Evolutionary conservation across 23 tunicate species (phyloP).

Genomic region (Phallusia fumigata): DNA sequence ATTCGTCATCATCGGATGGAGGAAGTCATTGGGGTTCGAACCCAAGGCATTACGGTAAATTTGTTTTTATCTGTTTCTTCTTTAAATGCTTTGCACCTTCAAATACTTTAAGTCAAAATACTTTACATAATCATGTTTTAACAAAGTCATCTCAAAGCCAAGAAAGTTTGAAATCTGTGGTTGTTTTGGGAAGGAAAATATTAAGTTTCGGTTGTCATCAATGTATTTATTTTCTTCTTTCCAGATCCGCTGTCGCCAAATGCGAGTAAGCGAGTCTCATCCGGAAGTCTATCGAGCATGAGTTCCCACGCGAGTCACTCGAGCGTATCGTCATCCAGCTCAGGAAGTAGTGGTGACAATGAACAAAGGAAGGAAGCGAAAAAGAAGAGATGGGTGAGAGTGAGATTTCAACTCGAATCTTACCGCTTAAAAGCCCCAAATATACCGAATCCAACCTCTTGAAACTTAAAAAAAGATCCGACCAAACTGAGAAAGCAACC

Average conservation of each 20-base stretch:
- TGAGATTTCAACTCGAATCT: too few species aligned
- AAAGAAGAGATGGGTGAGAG: conserved; percentile 68
- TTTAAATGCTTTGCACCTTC: too few species aligned
- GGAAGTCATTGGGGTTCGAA: conserved; percentile 28
- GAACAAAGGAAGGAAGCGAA: conserved; percentile 30
- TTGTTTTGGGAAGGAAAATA: too few species aligned
- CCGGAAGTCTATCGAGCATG: conserved; percentile 90
- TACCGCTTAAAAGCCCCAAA: too few species aligned
- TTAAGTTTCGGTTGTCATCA: too few species aligned
- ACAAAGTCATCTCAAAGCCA: too few species aligned
- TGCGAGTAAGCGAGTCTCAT: conserved; percentile 66
- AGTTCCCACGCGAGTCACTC: conserved; percentile 89
- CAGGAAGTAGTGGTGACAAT: conserved; percentile 60
- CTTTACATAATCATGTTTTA: too few species aligned
- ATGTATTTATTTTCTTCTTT: not conserved
- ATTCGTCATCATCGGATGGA: conserved; percentile 12
- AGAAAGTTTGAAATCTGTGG: too few species aligned
- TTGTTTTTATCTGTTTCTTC: not conserved
- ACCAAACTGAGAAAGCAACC: too few species aligned
- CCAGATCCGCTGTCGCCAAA: conserved; percentile 37
- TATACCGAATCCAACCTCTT: too few species aligned
- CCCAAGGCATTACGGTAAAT: conserved; percentile 44
- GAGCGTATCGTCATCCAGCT: conserved; percentile 70
- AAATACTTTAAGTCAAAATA: not conserved
- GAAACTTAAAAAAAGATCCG: too few species aligned